phyloP scores from a whole-genome alignment of 2,113 vertebrate species.

The Asarcornis scutulata region DNA sequence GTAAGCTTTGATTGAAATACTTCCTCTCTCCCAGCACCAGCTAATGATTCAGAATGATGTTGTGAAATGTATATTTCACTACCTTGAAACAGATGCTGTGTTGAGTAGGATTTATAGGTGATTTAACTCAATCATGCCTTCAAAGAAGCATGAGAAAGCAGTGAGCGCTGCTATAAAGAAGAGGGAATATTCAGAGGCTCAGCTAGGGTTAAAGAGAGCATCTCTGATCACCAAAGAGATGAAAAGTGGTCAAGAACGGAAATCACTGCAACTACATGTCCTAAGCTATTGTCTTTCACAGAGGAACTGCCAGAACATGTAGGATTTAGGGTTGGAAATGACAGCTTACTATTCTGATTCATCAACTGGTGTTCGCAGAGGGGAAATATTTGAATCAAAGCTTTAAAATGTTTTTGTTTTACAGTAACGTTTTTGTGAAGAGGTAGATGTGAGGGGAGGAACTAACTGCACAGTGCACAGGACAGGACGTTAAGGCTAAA shows the following conservation, averaged over 20 bases:
- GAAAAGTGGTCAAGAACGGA: slow-evolving; percentile 34
- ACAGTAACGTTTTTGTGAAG: not conserved
- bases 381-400: not conserved
- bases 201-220: not conserved
- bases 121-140: slow-evolving; percentile 76
- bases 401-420: not conserved
- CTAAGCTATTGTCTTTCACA: slow-evolving; percentile 21
- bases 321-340: slow-evolving; percentile 10
- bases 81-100: slow-evolving; percentile 82
- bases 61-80: slow-evolving; percentile 72
- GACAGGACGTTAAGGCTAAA: not conserved
- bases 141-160: slow-evolving; percentile 53
- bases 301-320: slow-evolving; percentile 36
- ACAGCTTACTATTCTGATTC: not conserved
- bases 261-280: slow-evolving; percentile 22
- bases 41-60: slow-evolving; percentile 70
- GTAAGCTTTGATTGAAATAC: slow-evolving; percentile 63
- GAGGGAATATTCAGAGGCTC: slow-evolving; percentile 13
- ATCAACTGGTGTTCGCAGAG: not conserved
- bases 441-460: not conserved
- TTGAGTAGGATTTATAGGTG: slow-evolving; percentile 74
- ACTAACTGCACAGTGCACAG: not conserved
- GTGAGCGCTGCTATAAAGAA: not conserved
- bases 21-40: slow-evolving; percentile 66
- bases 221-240: not conserved